phyloP scores from a whole-genome alignment of 2,113 vertebrate species.

The Nesoenas mayeri region DNA sequence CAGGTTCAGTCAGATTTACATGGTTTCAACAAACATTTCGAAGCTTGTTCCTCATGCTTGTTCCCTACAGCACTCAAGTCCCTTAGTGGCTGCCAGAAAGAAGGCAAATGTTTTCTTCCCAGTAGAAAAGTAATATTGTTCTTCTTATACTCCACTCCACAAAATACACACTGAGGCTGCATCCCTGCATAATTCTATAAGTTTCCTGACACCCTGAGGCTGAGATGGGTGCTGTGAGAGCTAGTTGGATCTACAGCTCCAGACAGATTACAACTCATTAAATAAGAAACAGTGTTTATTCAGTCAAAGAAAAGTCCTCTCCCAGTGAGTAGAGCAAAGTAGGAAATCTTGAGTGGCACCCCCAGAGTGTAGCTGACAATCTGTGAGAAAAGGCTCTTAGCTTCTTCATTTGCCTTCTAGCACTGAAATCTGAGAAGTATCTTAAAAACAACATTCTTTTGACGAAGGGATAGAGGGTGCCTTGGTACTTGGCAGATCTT shows the following conservation, averaged over 20 bases:
- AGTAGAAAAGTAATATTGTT: neutral
- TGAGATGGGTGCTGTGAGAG: neutral
- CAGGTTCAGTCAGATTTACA: neutral
- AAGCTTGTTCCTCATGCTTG: neutral
- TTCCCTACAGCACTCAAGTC: neutral
- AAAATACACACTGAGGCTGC: neutral
- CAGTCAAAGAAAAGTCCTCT: neutral
- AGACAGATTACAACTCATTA: neutral
- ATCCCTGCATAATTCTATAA: neutral
- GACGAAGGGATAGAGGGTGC: accelerated
- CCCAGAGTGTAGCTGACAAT: neutral
- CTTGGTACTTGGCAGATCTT: neutral
- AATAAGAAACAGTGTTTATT: neutral
- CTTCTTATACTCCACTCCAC: neutral
- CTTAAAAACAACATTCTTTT: neutral
- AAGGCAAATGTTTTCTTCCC: neutral
- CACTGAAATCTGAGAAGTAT: neutral
- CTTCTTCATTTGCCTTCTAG: neutral
- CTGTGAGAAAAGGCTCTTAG: neutral
- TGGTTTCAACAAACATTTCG: neutral
- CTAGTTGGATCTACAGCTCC: neutral
- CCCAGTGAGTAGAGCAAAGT: neutral
- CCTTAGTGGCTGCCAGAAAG: neutral
- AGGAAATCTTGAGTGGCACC: neutral
- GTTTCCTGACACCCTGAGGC: neutral